Conservation (phyloP, 2,888 invertebrate species). For the Rotaria macrura region DNA sequence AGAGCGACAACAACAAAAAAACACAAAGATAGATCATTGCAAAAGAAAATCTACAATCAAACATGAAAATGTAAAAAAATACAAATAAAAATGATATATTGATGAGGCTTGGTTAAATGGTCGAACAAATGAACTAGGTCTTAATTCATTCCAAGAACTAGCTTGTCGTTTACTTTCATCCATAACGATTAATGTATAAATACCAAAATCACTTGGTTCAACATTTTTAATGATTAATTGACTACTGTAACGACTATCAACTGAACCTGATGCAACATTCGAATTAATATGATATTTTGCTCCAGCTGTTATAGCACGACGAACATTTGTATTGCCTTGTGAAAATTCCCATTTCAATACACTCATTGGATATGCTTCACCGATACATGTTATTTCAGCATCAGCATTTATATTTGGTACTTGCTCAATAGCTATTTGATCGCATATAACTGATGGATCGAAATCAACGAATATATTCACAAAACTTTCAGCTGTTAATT, state of each 20-base stretch:
- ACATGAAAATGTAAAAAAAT: neutral
- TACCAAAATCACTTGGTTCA: conserved; percentile 30
- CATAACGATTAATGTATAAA: conserved; percentile 31
- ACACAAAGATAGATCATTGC: neutral
- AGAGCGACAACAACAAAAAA: no score
- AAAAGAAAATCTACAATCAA: neutral
- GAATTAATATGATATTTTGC: conserved; percentile 27
- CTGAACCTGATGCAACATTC: conserved; percentile 26
- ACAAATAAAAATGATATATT: neutral
- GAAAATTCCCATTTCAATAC: conserved; percentile 29
- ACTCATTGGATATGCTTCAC: conserved; percentile 32
- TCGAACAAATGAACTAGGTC: neutral
- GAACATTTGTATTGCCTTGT: conserved; percentile 30
- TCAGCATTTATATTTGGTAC: conserved; percentile 33
- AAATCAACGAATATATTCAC: conserved; percentile 31
- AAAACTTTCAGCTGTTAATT: conserved; percentile 28
- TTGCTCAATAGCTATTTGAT: conserved; percentile 28
- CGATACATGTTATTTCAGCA: conserved; percentile 31
- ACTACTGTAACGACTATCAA: conserved; percentile 26
- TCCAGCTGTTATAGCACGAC: conserved; percentile 27
- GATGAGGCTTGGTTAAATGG: neutral
- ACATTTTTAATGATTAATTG: conserved; percentile 30
- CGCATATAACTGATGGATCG: conserved; percentile 28
- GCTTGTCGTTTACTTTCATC: conserved; percentile 25
- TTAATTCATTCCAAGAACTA: neutral